Conservation (phyloP, 2,888 invertebrate genomes). For the Xanthia togata region DNA sequence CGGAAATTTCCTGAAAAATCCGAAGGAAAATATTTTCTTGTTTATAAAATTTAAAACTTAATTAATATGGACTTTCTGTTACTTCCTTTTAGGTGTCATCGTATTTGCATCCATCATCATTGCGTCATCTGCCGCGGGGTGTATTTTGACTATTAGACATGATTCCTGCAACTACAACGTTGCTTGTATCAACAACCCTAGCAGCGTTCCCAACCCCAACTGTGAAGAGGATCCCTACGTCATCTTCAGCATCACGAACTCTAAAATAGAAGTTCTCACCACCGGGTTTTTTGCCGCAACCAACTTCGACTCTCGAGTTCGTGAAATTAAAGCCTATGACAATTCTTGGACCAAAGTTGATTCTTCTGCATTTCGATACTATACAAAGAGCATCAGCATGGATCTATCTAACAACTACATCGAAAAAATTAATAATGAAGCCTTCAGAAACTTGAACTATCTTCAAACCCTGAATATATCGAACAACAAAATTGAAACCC, state of each 20-base stretch:
- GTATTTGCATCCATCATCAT: conserved; percentile 55
- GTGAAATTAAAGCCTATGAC: conserved; percentile 69
- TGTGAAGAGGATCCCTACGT: conserved; percentile 75
- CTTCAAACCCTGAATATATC: conserved; percentile 78
- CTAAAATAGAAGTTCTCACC: conserved; percentile 67
- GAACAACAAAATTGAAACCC: conserved; percentile 72
- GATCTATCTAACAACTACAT: conserved; percentile 79
- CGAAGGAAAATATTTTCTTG: background rate
- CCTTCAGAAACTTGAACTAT: conserved; percentile 72
- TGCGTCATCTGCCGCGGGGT: conserved; percentile 63
- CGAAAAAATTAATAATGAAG: conserved; percentile 70
- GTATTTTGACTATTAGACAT: conserved; percentile 60
- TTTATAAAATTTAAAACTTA: background rate
- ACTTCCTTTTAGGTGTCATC: conserved; percentile 64
- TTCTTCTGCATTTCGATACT: conserved; percentile 75
- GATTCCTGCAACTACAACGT: conserved; percentile 76
- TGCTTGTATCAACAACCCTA: conserved; percentile 72
- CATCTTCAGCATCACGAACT: conserved; percentile 74
- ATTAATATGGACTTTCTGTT: background rate
- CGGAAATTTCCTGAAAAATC: background rate
- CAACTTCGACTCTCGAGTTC: conserved; percentile 83
- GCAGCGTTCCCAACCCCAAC: conserved; percentile 67
- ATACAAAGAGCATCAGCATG: conserved; percentile 69
- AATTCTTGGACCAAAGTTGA: conserved; percentile 78
- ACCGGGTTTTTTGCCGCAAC: conserved; percentile 80